Base-by-base conservation (phyloP, 1,140 invertebrate genomes). In the Sitobion miscanthi region DNA sequence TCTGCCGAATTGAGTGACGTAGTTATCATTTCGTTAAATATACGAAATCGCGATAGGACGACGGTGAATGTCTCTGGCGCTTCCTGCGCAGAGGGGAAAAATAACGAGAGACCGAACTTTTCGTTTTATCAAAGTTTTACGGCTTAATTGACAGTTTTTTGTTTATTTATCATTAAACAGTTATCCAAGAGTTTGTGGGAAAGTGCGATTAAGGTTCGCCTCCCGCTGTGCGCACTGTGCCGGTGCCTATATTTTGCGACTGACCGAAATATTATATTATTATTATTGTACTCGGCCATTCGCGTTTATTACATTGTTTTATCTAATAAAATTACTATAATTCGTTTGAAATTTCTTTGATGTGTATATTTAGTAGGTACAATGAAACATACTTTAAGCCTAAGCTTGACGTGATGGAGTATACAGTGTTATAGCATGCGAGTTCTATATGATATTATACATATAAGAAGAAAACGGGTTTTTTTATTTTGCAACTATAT, bases 111-210 rank as follows among this genome's bases (percentile, higher is more conserved):
- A 45, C 42, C 9, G 25, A 47, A 82, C 14, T 82, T 82, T 82
- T n/a, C 14, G 6, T 35, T 82, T 82, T 82, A 14, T 23, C 4
- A 86, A 86, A 86, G 23, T 86, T 86, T 42, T 47, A 23, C 9
- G 42, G 42, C 9, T 86, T 86, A 86, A 86, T 86, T 20, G 83
- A 30, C 42, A 42, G 25, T 42, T 30, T 86, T 86, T 86, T 14
- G 42, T 86, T 45, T 86, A 86, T 45, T 86, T 86, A 23, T 47
- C 83, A 47, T 86, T 86, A 45, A 86, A 86, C 25, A 45, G 42
- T 45, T 47, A 85, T 85, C 35, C 35, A 14, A 86, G 8, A 86
- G 42, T 86, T 45, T 17, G 45, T 11, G 25, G 30, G 42, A 17
- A 30, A 47, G 42, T 47, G 4, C 14, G 23, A 86, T 45, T 86